Conservation (phyloP, 2,888 invertebrate species). For the Ochropleura plecta region DNA sequence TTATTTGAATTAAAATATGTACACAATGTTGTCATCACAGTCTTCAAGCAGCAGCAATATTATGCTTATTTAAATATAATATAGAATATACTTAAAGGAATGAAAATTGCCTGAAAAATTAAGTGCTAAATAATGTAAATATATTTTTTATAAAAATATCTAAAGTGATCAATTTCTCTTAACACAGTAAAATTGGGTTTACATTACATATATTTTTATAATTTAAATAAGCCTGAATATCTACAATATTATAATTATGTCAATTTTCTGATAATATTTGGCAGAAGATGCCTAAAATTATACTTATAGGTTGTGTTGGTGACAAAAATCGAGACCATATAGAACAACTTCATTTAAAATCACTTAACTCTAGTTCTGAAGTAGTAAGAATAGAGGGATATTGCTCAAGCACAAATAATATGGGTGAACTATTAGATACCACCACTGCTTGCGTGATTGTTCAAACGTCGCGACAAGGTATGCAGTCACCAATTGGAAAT, state of each 20-base stretch:
- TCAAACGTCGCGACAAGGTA: not conserved
- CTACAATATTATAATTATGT: conserved; percentile 2
- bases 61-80: conserved; percentile 35
- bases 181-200: conserved; percentile 18
- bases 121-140: conserved; percentile 44
- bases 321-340: conserved; percentile 27
- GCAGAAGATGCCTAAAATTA: conserved; percentile 3
- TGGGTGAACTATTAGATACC: not conserved
- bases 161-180: conserved; percentile 20
- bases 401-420: not conserved
- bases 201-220: not conserved
- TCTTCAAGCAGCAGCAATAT: conserved; percentile 40
- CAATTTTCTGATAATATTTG: not conserved
- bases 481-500: conserved; percentile 2
- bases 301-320: not conserved
- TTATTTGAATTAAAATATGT: conserved; percentile 13
- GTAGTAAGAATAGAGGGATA: conserved; percentile 23
- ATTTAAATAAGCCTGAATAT: conserved; percentile 9
- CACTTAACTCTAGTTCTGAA: conserved; percentile 13
- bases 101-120: conserved; percentile 29
- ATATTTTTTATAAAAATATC: conserved; percentile 47
- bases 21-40: conserved; percentile 28
- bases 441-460: not conserved
- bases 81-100: conserved; percentile 37
- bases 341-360: conserved; percentile 10